A percentile compares a stretch with the other conserved stretches of the same genome.
Evolutionary conservation across 2,113 vertebrate genomes (phyloP).

Genomic region (Saimiri boliviensis): DNA sequence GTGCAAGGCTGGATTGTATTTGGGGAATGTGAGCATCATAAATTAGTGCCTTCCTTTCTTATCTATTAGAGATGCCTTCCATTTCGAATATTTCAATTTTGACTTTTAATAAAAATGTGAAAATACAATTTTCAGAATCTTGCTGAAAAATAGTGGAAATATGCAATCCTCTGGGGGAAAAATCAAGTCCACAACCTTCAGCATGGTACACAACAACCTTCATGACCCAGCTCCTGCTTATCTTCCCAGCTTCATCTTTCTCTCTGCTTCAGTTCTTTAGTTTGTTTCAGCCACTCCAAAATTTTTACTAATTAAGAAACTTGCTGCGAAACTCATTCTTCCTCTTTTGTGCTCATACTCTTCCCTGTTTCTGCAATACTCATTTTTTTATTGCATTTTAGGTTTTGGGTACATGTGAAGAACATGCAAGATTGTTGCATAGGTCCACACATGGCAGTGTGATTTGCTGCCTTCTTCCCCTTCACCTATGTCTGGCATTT

Average conservation of each 20-base stretch:
- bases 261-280: neutral
- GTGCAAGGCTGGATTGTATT: neutral
- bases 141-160: neutral
- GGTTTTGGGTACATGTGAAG: too few species aligned
- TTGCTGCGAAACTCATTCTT: neutral
- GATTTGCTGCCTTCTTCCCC: too few species aligned
- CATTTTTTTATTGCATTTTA: too few species aligned
- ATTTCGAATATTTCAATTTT: neutral
- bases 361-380: neutral
- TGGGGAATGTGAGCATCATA: neutral
- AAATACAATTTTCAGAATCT: neutral
- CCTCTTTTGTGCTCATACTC: neutral
- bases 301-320: neutral
- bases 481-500: too few species aligned
- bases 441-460: too few species aligned
- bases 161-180: neutral
- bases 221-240: neutral
- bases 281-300: neutral
- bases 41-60: neutral
- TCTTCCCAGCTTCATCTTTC: neutral
- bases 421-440: too few species aligned
- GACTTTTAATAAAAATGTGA: conserved; percentile 14
- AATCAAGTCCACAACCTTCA: neutral
- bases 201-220: too few species aligned
- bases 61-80: neutral